A percentile compares a stretch with the other conserved stretches of the same genome.
Conservation (phyloP, 2,113 vertebrate genomes). For the Apistogramma diplotaenia region DNA sequence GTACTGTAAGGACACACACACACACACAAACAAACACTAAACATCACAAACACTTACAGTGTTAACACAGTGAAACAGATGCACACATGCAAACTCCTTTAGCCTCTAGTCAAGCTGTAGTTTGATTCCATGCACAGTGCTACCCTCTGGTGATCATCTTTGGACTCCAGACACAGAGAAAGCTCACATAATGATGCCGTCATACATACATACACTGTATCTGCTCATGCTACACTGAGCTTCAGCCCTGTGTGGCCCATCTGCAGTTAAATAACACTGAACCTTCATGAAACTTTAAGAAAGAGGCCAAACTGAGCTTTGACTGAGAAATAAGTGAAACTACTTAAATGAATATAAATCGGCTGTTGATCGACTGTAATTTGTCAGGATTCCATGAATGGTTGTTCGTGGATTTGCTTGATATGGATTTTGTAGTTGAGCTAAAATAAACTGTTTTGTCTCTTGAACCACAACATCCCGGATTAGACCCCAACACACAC, state of each 20-base stretch:
- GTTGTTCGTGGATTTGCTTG: not conserved
- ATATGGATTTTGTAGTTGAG: not conserved
- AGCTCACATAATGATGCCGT: constrained; percentile 27
- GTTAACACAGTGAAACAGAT: not conserved
- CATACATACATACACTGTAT: constrained; percentile 22
- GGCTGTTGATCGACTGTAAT: not conserved
- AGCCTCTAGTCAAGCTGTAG: not conserved
- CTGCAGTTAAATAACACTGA: constrained; percentile 10
- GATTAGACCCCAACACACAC: not conserved
- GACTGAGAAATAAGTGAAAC: not conserved
- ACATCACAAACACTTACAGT: not conserved
- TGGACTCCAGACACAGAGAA: not conserved
- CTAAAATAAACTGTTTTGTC: not conserved
- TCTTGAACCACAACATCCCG: not conserved
- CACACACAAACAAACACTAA: not conserved
- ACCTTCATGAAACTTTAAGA: constrained; percentile 8
- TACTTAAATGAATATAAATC: not conserved
- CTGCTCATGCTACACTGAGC: not conserved
- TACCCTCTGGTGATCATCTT: constrained; percentile 21
- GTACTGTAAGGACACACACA: not conserved
- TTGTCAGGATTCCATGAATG: not conserved
- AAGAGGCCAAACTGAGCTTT: constrained; percentile 11
- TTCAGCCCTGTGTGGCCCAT: not conserved
- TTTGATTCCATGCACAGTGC: not conserved
- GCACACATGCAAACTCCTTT: not conserved